Evolutionary conservation across 2,888 invertebrate genomes (phyloP).

Genomic region (Atrina japonica): DNA sequence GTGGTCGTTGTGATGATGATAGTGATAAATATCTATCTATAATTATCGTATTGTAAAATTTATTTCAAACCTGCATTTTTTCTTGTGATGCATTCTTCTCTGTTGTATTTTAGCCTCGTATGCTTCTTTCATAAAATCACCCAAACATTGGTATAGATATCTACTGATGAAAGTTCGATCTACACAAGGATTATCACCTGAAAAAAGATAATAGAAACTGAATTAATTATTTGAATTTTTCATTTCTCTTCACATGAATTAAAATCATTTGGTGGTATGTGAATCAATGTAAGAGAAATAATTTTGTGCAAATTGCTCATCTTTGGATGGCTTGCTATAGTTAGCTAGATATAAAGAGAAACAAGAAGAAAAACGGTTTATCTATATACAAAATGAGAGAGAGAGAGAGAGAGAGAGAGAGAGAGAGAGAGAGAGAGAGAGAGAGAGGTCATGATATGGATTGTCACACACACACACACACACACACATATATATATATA

Average conservation of each 20-base stretch:
- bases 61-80: constrained; percentile 19
- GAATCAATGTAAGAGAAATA: constrained; percentile 14
- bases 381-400: background rate
- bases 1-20: too few species aligned
- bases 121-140: constrained; percentile 28
- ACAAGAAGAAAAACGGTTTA: background rate
- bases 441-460: constrained; percentile 2
- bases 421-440: constrained; percentile 5
- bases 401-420: constrained; percentile 5
- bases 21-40: background rate
- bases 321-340: too few species aligned
- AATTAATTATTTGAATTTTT: too few species aligned
- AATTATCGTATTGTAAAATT: background rate
- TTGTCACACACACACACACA: too few species aligned
- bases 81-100: background rate
- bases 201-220: background rate
- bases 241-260: too few species aligned
- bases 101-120: constrained; percentile 21
- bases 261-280: too few species aligned
- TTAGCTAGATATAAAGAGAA: too few species aligned
- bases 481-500: too few species aligned
- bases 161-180: constrained; percentile 18
- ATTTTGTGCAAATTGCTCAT: background rate
- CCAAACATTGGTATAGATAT: constrained; percentile 22
- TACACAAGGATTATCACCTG: constrained; percentile 23